Conservation (phyloP, 2,113 vertebrate species). For the Eretmochelys imbricata region DNA sequence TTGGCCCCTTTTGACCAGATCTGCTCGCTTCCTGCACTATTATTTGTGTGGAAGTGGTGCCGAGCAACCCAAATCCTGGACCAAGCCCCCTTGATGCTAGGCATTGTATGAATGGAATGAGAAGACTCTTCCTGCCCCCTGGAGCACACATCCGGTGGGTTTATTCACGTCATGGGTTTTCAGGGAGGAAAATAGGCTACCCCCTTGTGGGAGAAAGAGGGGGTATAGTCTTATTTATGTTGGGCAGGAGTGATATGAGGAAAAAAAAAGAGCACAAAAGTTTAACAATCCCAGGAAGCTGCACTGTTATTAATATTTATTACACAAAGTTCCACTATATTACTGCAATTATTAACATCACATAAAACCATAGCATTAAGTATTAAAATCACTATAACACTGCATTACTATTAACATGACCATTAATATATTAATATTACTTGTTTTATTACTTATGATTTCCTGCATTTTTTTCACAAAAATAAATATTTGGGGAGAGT, state of each 20-base stretch:
- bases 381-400: neutral
- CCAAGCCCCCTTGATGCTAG: neutral
- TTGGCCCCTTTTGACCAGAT: neutral
- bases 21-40: neutral
- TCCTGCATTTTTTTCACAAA: neutral
- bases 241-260: neutral
- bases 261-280: neutral
- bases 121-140: neutral
- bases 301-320: neutral
- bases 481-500: neutral
- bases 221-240: neutral
- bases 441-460: neutral
- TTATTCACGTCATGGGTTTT: neutral
- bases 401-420: constrained; percentile 1
- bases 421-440: constrained; percentile 24
- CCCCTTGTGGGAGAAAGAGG: neutral
- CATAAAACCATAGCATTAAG: neutral
- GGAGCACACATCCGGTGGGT: neutral
- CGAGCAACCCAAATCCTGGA: neutral
- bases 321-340: constrained; percentile 18
- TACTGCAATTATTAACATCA: constrained; percentile 27
- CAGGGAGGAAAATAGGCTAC: neutral
- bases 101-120: neutral
- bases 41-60: neutral
- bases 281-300: neutral